Evolutionary conservation across 2,113 vertebrate species (phyloP).

Genomic region (Hippoglossus stenolepis): DNA sequence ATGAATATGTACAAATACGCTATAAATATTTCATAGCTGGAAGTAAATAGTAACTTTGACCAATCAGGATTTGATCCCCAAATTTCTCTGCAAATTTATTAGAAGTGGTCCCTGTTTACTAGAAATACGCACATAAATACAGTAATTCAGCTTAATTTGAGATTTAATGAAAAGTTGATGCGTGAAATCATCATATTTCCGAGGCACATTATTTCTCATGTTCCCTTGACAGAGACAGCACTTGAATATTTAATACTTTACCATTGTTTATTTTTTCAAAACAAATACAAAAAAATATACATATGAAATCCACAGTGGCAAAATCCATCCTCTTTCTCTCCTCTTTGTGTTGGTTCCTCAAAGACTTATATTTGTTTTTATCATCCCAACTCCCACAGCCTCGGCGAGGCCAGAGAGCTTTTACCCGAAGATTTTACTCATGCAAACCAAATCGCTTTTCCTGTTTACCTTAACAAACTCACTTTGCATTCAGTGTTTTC

Average conservation of each 20-base stretch:
- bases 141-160: conserved; percentile 12
- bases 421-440: conserved; percentile 54
- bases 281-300: conserved; percentile 27
- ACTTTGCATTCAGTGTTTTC: conserved; percentile 62
- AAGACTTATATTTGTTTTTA: conserved; percentile 36
- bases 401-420: conserved; percentile 57
- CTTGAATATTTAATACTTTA: conserved; percentile 51
- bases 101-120: conserved; percentile 15
- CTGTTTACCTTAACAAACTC: conserved; percentile 76
- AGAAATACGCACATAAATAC: neutral
- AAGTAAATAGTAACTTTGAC: conserved; percentile 60
- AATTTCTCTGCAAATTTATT: conserved; percentile 25
- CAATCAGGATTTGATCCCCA: conserved; percentile 56
- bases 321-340: conserved; percentile 36
- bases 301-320: conserved; percentile 47
- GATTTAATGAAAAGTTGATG: neutral
- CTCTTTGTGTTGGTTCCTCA: conserved; percentile 31
- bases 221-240: conserved; percentile 14
- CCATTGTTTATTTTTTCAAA: conserved; percentile 42
- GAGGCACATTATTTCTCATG: conserved; percentile 16
- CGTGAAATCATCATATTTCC: conserved; percentile 26
- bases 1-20: conserved; percentile 63
- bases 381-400: conserved; percentile 61
- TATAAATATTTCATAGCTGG: conserved; percentile 51
- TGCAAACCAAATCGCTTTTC: conserved; percentile 71